Evolutionary conservation across 2,113 vertebrate species (phyloP), one percentile per base, ranked within the genome.

Genomic region (Marcusenius ussheri): DNA sequence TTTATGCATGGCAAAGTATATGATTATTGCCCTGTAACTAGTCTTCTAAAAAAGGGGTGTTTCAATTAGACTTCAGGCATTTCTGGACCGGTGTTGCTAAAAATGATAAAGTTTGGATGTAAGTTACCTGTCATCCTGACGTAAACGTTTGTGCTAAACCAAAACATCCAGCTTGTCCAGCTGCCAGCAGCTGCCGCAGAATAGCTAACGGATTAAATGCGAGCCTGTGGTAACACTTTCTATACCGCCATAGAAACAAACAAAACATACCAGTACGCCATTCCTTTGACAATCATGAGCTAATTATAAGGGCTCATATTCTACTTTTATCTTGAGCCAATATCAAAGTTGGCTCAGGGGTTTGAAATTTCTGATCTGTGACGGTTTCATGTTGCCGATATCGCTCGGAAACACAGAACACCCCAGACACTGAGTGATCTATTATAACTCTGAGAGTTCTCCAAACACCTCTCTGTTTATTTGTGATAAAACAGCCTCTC

Each of bases 41-140:
- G 46, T 50, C 84, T 87, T 87, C 84, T 19, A 87, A 87, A 87
- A 51, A 31, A 51, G 27, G 11, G 83, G 84, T 13, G n/a, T 51
- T 87, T 87, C 84, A 87, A 35, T 87, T 87, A 51, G 84, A 51
- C 84, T 87, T 87, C 49, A 51, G 46, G 24, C 84, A 51, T 53
- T 51, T 27, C n/a, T 45, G 17, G 42, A 46, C 83, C 21, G 3
- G 21, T 84, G 39, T 47, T 84, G 8, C 24, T 46, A 84, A 66
- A 47, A 84, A 47, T 84, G 6, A 46, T 21, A 84, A 46, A 84
- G 83, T 46, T 84, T 42, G 39, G 39, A 47, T 84, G 83, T 47
- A 84, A 47, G 42, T 84, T 84, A 13, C 83, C 45, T 27, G 83
- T 47, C 19, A n/a, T 47, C 9, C 45, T 84, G 83, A 84, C 21